Base-by-base conservation (phyloP, 2,888 invertebrate species). In the Dynastes hyllus region DNA sequence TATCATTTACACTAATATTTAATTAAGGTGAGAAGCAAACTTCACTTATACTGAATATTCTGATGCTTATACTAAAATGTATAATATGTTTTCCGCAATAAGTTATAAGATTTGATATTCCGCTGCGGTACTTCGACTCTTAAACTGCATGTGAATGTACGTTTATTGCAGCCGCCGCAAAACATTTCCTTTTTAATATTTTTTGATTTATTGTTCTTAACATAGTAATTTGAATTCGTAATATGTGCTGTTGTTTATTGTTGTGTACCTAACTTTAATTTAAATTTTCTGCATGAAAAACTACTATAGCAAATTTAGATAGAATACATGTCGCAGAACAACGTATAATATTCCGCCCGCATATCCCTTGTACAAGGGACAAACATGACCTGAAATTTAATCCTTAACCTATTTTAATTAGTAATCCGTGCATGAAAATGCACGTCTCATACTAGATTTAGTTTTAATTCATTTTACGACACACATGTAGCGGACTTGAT, bases 311-410 rank as follows among this genome's bases (percentile, higher is more conserved):
- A n/a, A 67, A 6, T 45, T 67, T 22, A 32, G 27, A 67, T 22
- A 27, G 22, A 50, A 67, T 67, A 67, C 45, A 50, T 22, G 67
- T 27, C 50, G 16, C 3, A 22, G 16, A n/a, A 27, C 67, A 50
- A 32, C 27, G 45, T 67, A 67, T 67, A 67, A 67, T 67, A 67
- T 67, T 67, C 45, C 67, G 8, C 73, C 40, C 73, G 58, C 58
- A 73, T 73, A 40, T 58, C 58, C 40, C 16, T 37, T 40, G 4
- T 73, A 37, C 16, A 37, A 45, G 27, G n/a, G 29, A 40, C 37
- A 73, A 73, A 40, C 73, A 73, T 58, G 73, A 73, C 73, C 73
- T 58, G 73, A 73, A 73, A 73, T 73, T 73, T 73, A 73, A 73
- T 73, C 40, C 22, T 73, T 73, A 58, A 58, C 58, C 73, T 73